These are phyloP conservation scores for Hiodon alosoides DNA, from an alignment of 2,113 vertebrate genomes.

Conservation along the genomic window DNA sequence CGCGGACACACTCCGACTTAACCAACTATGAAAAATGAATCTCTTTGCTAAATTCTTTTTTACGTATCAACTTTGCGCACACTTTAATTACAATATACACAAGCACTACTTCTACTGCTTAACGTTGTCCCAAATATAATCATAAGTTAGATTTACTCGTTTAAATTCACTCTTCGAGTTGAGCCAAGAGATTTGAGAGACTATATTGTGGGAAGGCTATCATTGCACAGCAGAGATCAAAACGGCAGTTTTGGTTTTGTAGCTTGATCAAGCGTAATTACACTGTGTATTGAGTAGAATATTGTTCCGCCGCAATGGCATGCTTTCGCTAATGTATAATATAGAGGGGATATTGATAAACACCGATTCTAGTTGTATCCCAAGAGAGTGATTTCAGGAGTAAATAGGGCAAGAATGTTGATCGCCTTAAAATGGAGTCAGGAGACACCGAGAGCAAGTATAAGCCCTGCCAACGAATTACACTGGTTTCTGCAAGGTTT, in stretches of 20 bases:
- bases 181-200: too few species aligned
- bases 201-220: too few species aligned
- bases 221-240: too few species aligned
- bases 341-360: background rate
- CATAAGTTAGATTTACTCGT: too few species aligned
- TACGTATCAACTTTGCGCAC: too few species aligned
- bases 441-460: conserved; percentile 36
- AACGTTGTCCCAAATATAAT: background rate
- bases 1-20: background rate
- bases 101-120: background rate
- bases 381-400: conserved; percentile 31
- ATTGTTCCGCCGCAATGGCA: too few species aligned
- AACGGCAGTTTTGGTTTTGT: background rate
- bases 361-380: conserved; percentile 7
- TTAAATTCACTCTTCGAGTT: too few species aligned
- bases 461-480: conserved; percentile 7
- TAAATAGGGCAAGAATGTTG: conserved; percentile 60
- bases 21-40: background rate
- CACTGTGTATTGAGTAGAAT: too few species aligned
- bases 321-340: background rate
- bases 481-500: background rate
- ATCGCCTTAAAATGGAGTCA: conserved; percentile 51
- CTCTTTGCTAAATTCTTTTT: background rate
- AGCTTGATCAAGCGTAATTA: background rate
- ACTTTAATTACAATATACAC: too few species aligned